phyloP scores from a whole-genome alignment of 2,113 vertebrate genomes.

The Arizona elegans region DNA sequence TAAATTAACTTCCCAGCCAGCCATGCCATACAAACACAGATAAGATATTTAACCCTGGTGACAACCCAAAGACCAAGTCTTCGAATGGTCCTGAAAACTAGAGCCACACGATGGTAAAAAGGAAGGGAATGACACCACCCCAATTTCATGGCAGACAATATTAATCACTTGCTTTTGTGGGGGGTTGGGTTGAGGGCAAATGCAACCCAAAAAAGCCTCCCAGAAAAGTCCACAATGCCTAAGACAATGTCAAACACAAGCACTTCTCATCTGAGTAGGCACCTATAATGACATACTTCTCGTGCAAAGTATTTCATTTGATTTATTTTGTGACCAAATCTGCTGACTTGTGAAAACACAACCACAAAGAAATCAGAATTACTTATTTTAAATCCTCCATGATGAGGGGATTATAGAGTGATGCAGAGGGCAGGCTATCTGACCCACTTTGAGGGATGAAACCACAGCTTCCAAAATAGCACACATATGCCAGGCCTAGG shows the following conservation, averaged over 20 bases:
- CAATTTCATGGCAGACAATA: background rate
- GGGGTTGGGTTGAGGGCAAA: background rate
- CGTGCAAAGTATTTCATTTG: background rate
- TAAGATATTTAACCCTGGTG: background rate
- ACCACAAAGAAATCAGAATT: background rate
- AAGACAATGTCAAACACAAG: background rate
- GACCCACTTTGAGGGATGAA: background rate
- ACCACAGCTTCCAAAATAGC: background rate
- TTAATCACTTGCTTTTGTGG: background rate
- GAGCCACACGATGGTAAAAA: background rate
- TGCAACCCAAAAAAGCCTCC: background rate
- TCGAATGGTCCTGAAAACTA: background rate
- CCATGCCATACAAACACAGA: background rate
- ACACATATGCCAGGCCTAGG: background rate
- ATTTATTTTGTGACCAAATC: background rate
- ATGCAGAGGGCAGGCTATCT: background rate
- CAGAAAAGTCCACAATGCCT: background rate
- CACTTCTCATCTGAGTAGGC: background rate
- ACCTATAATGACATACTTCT: background rate
- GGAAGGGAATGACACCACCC: background rate
- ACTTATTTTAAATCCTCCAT: background rate
- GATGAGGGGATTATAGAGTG: background rate
- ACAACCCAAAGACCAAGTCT: background rate
- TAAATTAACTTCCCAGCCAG: background rate
- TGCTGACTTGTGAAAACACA: background rate